Conservation (phyloP, 2,797 vertebrate species). For the Orestias chungarensis region DNA sequence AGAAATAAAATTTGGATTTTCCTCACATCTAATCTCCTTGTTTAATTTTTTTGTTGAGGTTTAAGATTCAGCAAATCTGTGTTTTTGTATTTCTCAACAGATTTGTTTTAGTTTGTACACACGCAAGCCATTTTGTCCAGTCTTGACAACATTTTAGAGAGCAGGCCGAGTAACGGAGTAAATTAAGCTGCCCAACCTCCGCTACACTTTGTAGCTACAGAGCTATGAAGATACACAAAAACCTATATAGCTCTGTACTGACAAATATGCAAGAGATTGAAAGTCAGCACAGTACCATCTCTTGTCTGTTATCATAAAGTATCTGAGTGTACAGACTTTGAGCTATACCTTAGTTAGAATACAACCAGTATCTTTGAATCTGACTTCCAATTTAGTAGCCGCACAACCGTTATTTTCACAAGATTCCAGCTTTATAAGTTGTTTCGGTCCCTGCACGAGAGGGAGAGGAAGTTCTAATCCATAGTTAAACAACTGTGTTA, state of each 20-base stretch:
- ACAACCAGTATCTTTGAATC: background rate
- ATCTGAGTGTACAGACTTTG: background rate
- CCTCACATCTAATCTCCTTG: background rate
- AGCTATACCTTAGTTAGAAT: background rate
- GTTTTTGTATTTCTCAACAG: background rate
- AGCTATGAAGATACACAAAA: background rate
- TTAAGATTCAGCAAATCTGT: background rate
- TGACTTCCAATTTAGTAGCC: background rate
- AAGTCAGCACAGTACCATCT: background rate
- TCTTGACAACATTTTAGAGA: too few relatives aligned
- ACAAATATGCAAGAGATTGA: too few relatives aligned
- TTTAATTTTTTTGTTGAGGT: background rate
- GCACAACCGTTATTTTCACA: background rate
- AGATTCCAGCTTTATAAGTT: background rate
- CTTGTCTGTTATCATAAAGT: background rate
- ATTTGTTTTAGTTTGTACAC: background rate
- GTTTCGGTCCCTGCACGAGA: background rate
- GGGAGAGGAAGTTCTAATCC: too few relatives aligned
- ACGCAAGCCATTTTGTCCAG: too few relatives aligned
- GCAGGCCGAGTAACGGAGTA: background rate
- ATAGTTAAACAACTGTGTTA: background rate
- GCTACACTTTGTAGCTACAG: too few relatives aligned
- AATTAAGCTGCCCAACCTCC: background rate
- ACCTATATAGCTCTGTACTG: too few relatives aligned
- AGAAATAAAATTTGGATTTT: background rate